A percentile compares a stretch with the other conserved stretches of the same genome.
phyloP scores from a whole-genome alignment of 2,888 invertebrate genomes.

The Drosophila pseudotakahashii region DNA sequence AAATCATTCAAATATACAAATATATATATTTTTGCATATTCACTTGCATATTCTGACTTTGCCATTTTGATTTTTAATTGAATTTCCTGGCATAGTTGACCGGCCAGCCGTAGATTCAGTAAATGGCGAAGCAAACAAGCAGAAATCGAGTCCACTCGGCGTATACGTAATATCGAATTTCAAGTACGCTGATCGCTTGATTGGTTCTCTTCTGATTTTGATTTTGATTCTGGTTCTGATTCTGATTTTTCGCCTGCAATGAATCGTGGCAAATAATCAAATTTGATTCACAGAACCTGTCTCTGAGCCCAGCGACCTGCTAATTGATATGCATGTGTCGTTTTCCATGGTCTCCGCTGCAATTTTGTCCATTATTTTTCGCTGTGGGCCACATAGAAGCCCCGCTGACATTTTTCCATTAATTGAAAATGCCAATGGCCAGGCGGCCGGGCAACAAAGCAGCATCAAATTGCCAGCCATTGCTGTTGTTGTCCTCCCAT shows the following conservation, averaged over 20 bases:
- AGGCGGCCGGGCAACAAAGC: slow-evolving; percentile 25
- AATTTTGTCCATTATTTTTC: slow-evolving; percentile 12
- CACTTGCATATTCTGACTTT: slow-evolving; percentile 31
- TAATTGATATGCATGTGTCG: slow-evolving; percentile 50
- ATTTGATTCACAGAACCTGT: slow-evolving; percentile 18
- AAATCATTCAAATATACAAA: slow-evolving; percentile 19
- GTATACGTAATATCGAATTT: slow-evolving; percentile 45
- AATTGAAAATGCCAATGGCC: slow-evolving; percentile 53
- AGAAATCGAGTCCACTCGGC: slow-evolving; percentile 34
- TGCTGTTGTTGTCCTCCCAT: slow-evolving; percentile 13
- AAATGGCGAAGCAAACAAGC: slow-evolving; percentile 33
- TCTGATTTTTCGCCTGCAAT: slow-evolving; percentile 12
- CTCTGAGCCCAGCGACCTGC: neutral
- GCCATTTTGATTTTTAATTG: slow-evolving; percentile 52
- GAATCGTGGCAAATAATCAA: slow-evolving; percentile 28
- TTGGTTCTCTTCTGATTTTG: slow-evolving; percentile 18
- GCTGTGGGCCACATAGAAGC: slow-evolving; percentile 10
- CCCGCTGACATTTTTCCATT: slow-evolving; percentile 43
- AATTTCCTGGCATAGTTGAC: slow-evolving; percentile 31
- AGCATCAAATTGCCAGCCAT: slow-evolving; percentile 2
- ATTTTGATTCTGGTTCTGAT: neutral
- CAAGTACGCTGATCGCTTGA: slow-evolving; percentile 33
- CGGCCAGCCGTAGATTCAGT: slow-evolving; percentile 13
- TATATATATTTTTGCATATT: slow-evolving; percentile 20
- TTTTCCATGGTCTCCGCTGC: slow-evolving; percentile 27